These are phyloP conservation scores for Holcopasites calliopsidis DNA, from an alignment of 1,140 invertebrate species.

Conservation along the genomic window DNA sequence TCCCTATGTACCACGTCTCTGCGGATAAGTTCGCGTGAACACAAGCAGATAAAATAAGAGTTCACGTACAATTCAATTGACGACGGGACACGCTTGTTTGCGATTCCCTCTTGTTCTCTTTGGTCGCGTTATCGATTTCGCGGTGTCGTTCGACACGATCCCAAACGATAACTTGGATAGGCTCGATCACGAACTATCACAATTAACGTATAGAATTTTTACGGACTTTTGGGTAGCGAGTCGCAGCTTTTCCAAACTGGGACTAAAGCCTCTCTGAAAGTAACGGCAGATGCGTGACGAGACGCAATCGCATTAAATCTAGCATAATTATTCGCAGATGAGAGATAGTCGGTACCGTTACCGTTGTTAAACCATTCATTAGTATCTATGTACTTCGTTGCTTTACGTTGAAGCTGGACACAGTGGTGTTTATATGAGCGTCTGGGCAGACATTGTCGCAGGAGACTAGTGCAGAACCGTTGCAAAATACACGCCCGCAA, in stretches of 20 bases:
- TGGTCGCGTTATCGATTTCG: constrained; percentile 34
- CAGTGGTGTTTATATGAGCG: too few species aligned
- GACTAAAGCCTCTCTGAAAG: constrained; percentile 25
- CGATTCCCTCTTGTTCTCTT: constrained; percentile 22
- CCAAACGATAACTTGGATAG: constrained; percentile 19
- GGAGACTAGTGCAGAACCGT: neutral
- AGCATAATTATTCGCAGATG: constrained; percentile 45
- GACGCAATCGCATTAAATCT: neutral
- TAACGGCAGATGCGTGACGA: too few species aligned
- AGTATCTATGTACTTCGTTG: neutral
- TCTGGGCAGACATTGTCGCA: neutral
- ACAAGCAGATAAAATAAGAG: neutral
- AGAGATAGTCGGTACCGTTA: constrained; percentile 32
- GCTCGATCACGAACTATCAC: constrained; percentile 29
- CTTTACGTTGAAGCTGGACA: neutral
- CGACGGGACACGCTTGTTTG: constrained; percentile 23
- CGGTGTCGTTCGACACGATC: constrained; percentile 7
- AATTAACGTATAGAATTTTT: neutral
- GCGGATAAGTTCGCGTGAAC: neutral
- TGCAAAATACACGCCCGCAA: neutral
- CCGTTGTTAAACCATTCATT: constrained; percentile 28
- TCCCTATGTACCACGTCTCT: constrained; percentile 6
- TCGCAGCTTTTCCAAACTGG: neutral
- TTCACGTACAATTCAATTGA: constrained; percentile 24
- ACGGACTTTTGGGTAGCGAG: neutral